Conservation (phyloP, 2,797 vertebrate species). For the Enteromius afrohamiltoni region DNA sequence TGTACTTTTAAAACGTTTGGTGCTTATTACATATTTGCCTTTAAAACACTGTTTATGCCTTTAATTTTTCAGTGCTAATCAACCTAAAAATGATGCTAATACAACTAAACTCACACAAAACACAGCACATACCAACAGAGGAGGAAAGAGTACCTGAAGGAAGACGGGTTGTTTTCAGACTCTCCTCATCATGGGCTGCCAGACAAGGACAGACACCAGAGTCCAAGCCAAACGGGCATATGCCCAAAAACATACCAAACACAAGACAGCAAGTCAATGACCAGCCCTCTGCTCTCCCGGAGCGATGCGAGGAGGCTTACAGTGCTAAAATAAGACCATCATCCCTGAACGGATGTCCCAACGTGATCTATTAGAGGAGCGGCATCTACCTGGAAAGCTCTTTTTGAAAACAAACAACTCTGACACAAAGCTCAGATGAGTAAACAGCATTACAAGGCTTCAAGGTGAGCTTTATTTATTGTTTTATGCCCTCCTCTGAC, state of each 20-base stretch:
- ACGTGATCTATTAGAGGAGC: not conserved
- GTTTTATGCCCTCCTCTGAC: not conserved
- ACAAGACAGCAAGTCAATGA: not conserved
- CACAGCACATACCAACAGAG: not conserved
- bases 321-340: constrained; percentile 48
- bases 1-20: not conserved
- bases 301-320: constrained; percentile 46
- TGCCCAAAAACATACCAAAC: not conserved
- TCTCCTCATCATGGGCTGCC: not conserved
- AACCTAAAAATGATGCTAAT: not conserved
- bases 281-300: not conserved
- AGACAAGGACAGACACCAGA: not conserved
- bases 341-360: not conserved
- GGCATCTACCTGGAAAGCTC: not conserved
- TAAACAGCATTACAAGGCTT: not conserved
- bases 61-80: not conserved
- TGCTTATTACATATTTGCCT: not conserved
- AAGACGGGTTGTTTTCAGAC: constrained; percentile 6
- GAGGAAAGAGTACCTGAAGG: not conserved
- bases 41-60: not conserved
- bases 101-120: not conserved
- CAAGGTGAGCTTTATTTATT: not conserved
- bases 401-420: not conserved
- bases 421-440: not conserved
- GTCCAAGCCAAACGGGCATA: not conserved